Evolutionary conservation across 1,140 invertebrate genomes (phyloP).

Genomic region (Musca domestica): DNA sequence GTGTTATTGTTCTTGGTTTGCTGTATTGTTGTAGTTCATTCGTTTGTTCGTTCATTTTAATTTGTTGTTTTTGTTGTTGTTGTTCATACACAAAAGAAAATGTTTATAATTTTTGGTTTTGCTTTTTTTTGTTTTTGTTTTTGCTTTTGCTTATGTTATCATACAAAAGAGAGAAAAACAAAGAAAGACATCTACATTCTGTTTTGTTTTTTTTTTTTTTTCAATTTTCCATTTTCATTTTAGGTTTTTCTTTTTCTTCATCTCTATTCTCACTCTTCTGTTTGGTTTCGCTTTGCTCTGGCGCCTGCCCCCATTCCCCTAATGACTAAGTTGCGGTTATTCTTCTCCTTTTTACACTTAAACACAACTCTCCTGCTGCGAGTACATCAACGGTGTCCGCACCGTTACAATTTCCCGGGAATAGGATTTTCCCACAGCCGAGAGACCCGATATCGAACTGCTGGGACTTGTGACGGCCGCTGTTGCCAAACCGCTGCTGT

Average conservation of each 20-base stretch:
- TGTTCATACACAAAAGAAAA: too few relatives aligned
- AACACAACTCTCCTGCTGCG: constrained; percentile 82
- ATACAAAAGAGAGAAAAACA: neutral
- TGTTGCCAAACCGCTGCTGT: constrained; percentile 44
- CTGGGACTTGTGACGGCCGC: constrained; percentile 60
- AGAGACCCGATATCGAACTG: constrained; percentile 45
- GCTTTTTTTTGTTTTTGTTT: neutral
- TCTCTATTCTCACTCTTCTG: constrained; percentile 14
- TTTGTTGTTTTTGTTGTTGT: too few relatives aligned
- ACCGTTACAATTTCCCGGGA: constrained; percentile 77
- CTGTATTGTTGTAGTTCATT: too few relatives aligned
- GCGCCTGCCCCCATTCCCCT: neutral
- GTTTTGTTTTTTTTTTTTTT: neutral
- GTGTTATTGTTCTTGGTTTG: too few relatives aligned
- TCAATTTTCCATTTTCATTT: neutral
- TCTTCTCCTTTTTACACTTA: constrained; percentile 55
- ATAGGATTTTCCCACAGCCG: constrained; percentile 53
- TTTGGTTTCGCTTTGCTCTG: too few relatives aligned
- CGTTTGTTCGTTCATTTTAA: too few relatives aligned
- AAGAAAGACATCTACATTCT: neutral
- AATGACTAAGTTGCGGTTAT: constrained; percentile 18
- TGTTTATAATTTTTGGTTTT: too few relatives aligned
- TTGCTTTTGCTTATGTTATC: neutral
- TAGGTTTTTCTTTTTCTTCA: neutral
- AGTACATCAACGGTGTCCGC: constrained; percentile 74